Evolutionary conservation across 2,888 invertebrate genomes (phyloP).

Genomic region (Athetis lepigone): DNA sequence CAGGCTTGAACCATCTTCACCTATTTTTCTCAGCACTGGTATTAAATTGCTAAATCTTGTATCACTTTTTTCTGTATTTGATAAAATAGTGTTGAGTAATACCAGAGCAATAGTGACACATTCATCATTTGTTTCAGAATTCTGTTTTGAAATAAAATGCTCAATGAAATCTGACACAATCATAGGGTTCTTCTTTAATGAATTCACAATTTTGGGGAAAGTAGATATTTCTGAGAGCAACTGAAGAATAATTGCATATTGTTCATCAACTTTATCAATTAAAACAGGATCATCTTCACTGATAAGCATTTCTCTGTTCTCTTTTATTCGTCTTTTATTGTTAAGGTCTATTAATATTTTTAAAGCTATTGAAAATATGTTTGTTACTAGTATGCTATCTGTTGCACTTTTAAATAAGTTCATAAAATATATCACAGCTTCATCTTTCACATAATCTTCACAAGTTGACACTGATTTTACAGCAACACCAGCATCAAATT

Average conservation of each 20-base stretch:
- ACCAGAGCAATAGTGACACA: constrained; percentile 83
- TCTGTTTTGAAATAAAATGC: constrained; percentile 77
- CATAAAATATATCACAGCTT: constrained; percentile 76
- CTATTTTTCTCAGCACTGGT: constrained; percentile 74
- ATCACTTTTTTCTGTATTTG: constrained; percentile 71
- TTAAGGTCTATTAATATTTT: constrained; percentile 75
- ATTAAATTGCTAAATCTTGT: constrained; percentile 74
- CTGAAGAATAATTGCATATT: constrained; percentile 86
- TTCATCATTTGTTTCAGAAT: constrained; percentile 75
- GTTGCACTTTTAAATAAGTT: constrained; percentile 73
- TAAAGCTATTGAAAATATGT: constrained; percentile 78
- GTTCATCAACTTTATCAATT: constrained; percentile 75
- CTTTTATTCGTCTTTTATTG: constrained; percentile 66
- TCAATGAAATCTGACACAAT: constrained; percentile 87
- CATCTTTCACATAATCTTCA: constrained; percentile 66
- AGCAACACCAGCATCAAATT: constrained; percentile 81
- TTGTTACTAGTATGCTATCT: constrained; percentile 68
- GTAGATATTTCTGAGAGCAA: constrained; percentile 88
- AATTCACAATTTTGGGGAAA: constrained; percentile 80
- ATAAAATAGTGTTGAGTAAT: constrained; percentile 82
- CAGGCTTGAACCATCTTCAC: constrained; percentile 67
- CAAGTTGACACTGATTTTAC: constrained; percentile 72
- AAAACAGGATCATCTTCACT: constrained; percentile 79
- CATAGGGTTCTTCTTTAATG: constrained; percentile 83
- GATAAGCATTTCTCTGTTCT: constrained; percentile 76